These are phyloP conservation scores for Malachius bipustulatus DNA, from an alignment of 2,888 invertebrate genomes.

Conservation along the genomic window DNA sequence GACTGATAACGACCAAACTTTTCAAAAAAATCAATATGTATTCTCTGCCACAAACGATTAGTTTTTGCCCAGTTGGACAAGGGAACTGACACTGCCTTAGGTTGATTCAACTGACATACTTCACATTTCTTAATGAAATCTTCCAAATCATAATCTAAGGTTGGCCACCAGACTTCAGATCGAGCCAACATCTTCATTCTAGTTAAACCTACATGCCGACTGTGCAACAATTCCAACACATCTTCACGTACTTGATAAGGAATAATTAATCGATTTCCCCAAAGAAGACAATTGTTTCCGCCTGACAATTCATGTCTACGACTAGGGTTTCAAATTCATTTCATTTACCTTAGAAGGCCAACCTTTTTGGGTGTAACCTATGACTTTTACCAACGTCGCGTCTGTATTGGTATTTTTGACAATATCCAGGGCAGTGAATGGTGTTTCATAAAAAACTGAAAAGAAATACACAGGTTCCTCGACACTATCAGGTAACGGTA, in stretches of 20 bases:
- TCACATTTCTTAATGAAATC: constrained; percentile 15
- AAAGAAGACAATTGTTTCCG: too few relatives aligned
- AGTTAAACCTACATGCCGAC: constrained; percentile 18
- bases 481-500: too few relatives aligned
- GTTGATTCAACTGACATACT: constrained; percentile 18
- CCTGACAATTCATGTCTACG: constrained; percentile 14
- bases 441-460: too few relatives aligned
- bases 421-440: too few relatives aligned
- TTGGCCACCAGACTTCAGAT: constrained; percentile 19
- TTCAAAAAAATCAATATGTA: too few relatives aligned
- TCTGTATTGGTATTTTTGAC: too few relatives aligned
- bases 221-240: constrained; percentile 17
- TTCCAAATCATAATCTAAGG: too few relatives aligned
- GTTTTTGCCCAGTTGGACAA: too few relatives aligned
- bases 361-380: constrained; percentile 14
- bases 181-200: constrained; percentile 18
- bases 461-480: too few relatives aligned
- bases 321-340: constrained; percentile 13
- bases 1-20: too few relatives aligned
- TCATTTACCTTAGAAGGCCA: constrained; percentile 14
- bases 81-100: too few relatives aligned
- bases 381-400: constrained; percentile 8
- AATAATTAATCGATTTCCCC: constrained; percentile 16
- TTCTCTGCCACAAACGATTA: too few relatives aligned
- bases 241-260: constrained; percentile 11